Evolutionary conservation across 2,113 vertebrate genomes (phyloP), one percentile per base, ranked within the genome.

Genomic region (Eulemur macaco): DNA sequence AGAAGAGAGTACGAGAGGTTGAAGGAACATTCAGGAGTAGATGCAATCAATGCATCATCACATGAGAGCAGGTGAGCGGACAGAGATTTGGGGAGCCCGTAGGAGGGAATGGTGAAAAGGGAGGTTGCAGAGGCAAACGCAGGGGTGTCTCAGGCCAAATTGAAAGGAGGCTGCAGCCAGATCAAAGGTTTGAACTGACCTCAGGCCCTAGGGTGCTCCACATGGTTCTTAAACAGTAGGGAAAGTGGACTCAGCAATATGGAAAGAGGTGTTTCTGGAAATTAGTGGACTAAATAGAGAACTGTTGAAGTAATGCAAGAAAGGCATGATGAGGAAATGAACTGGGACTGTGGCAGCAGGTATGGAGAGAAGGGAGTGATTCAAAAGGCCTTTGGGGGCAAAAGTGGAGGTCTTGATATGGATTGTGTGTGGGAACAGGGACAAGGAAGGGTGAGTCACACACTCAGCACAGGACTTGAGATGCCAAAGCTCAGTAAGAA

Each of bases 11-110:
- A 23, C 12, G 20, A 78, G 76, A 78, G 10, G 15, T 5, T 29
- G 21, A 0, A 3, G 5, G 20, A 63, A 21, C 68, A 17, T 45
- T 39, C 42, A 54, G 8, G 9, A 13, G 13, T 2, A 50, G 56
- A 8, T 39, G 4, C 18, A 52, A 23, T 5, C 18, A 52, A 23
- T 5, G 27, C 31, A 2, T 80, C 12, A 17, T 17, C 68, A 50
- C 50, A 17, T 13, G 64, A 82, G 27, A 10, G 37, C 17, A 9
- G 0, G 1, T 6, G 27, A 37, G 8, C 86, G 12, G 54, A 60
- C 25, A 23, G 10, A 13, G 14, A n/a, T 18, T 15, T 37, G 50
- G 13, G 68, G 45, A 93, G 17, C 13, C 31, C 27, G 13, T 77
- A 63, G 52, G 37, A 60, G 50, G n/a, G 23, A 58, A n/a, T 66